Percentiles rank a stretch among this genome's conserved stretches.
phyloP scores from a whole-genome alignment of 2,888 invertebrate species.

The Dryadula phaetusa region DNA sequence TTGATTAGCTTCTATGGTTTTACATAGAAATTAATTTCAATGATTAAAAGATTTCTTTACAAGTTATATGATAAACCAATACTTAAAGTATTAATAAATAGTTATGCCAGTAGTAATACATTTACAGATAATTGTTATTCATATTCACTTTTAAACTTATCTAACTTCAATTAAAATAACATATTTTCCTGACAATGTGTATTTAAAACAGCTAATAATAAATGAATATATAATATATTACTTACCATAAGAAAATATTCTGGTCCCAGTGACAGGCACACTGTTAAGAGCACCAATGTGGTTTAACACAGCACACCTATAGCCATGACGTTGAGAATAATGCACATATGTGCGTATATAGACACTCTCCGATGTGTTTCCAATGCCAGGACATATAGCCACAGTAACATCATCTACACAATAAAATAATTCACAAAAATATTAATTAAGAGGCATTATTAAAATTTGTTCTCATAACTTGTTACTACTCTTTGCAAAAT shows the following conservation, averaged over 20 bases:
- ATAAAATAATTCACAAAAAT: neutral
- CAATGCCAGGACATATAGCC: slow-evolving; percentile 96
- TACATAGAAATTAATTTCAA: neutral
- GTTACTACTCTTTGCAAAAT: no score
- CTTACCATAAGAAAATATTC: slow-evolving; percentile 97
- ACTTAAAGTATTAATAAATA: no score
- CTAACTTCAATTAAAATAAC: no score
- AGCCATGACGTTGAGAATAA: slow-evolving; percentile 95
- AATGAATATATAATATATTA: slow-evolving; percentile 30
- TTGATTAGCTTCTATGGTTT: neutral
- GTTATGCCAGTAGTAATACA: no score
- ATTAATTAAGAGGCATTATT: neutral
- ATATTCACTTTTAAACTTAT: no score
- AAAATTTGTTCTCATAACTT: no score
- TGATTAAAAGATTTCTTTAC: no score
- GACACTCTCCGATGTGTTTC: slow-evolving; percentile 96
- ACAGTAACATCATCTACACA: slow-evolving; percentile 92
- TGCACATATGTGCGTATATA: slow-evolving; percentile 97
- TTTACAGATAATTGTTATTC: no score
- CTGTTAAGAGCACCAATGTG: slow-evolving; percentile 95
- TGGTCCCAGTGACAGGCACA: slow-evolving; percentile 92
- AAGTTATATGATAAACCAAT: no score
- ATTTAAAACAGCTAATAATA: neutral
- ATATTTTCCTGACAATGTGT: no score
- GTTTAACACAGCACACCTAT: slow-evolving; percentile 96